Base-by-base conservation (phyloP, 2,888 invertebrate species). In the Eristalinus aeneus region DNA sequence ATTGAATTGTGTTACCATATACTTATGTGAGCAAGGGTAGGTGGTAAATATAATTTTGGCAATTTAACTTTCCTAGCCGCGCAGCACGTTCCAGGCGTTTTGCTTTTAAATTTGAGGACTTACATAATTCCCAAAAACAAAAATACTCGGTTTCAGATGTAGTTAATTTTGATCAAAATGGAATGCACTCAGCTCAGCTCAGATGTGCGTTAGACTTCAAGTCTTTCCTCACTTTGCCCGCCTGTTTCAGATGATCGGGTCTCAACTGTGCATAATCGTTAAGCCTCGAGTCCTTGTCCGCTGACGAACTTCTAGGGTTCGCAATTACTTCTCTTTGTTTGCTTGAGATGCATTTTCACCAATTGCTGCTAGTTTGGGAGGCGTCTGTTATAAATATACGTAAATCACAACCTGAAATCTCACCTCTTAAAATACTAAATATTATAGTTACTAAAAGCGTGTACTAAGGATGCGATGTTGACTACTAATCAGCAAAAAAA, bases 21-120 rank as follows among this genome's bases (percentile, higher is more conserved):
- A 78, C 61, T 27, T 61, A 61, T 27, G 72, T 64, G 20, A 22
- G 20, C 65, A 78, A 71, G 71, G 71, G 12, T 78, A 63, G 78
- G 65, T 22, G 78, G 72, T 54, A 60, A 68, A 36, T 65, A 20
- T 74, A n/a, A n/a, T n/a, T n/a, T n/a, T n/a, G n/a, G n/a, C n/a
- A n/a, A n/a, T n/a, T n/a, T n/a, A 16, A 74, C 67, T 60, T 74
- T 79, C 39, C 65, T 73, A 72, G 58, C 36, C 53, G 68, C 68
- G 60, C 76, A 77, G 56, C 36, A 69, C 68, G 61, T 71, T 60
- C 39, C 60, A 34, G 46, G 71, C 27, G 46, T 71, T 61, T 71
- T 46, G n/a, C 39, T 23, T 31, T 36, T 32, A 27, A 69, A 69
- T 69, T 58, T 69, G 32, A 58, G 34, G 56, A 58, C 32, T 58